These are phyloP conservation scores for Parochlus steinenii DNA, from an alignment of 2,888 invertebrate genomes.

Conservation along the genomic window DNA sequence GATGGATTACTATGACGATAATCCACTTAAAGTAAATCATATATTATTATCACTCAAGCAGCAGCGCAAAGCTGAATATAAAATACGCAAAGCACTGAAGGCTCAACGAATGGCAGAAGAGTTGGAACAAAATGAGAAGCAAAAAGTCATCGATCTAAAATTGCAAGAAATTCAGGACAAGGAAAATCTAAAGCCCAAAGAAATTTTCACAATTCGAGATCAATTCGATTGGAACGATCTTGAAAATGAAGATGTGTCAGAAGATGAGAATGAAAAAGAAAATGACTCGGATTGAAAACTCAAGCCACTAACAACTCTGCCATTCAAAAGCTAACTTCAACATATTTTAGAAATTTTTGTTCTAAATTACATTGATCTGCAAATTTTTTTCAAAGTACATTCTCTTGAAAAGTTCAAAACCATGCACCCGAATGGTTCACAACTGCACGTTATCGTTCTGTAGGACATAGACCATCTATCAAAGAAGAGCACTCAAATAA, in stretches of 20 bases:
- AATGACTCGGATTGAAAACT: conserved; percentile 1
- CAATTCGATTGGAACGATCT: conserved; percentile 10
- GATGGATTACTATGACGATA: conserved; percentile 77
- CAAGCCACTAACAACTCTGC: neutral
- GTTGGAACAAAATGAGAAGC: conserved; percentile 30
- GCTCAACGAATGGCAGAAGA: conserved; percentile 19
- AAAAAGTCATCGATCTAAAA: conserved; percentile 16
- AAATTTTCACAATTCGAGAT: neutral
- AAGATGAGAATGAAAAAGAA: conserved; percentile 1
- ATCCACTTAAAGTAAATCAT: conserved; percentile 54
- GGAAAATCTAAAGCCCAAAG: conserved; percentile 2
- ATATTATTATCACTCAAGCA: conserved; percentile 28
- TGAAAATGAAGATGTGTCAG: conserved; percentile 1
- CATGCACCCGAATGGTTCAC: no score
- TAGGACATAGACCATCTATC: no score
- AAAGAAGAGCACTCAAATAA: no score
- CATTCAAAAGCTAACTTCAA: neutral
- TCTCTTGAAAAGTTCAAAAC: no score
- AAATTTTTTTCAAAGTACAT: neutral
- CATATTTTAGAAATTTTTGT: no score
- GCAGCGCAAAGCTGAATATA: conserved; percentile 29
- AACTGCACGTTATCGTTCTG: no score
- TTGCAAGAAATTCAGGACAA: conserved; percentile 1
- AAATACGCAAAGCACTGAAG: conserved; percentile 25
- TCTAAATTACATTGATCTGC: neutral